Base-by-base conservation (phyloP, 2,797 vertebrate genomes). In the Gobionotothen gibberifrons region DNA sequence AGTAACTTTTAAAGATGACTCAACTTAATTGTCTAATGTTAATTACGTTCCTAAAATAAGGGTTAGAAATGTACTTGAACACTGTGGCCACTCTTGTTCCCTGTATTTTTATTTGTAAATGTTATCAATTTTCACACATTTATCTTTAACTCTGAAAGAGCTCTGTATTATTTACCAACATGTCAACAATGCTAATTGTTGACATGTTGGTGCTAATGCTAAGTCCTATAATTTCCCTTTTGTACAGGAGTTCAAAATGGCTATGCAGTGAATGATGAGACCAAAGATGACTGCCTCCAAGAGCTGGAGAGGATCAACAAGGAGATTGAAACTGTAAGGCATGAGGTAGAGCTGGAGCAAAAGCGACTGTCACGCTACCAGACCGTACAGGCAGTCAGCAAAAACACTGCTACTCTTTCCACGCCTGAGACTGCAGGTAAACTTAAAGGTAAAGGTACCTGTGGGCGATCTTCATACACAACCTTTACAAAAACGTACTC, bases 261-360 rank as follows among this genome's bases (percentile, higher is more conserved):
- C 53, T 40, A 17, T 32, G 36, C 58, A 22, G 78, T 64, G 65
- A 86, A 52, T 22, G 61, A 61, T 16, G 84, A 86, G 21, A 65
- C 72, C 44, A 80, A 69, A 55, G 81, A 81, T 11, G 53, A 81
- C 68, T 89, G 89, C 57, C 63, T 94, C 69, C 88, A 92, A 76
- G 92, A 95, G 64, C 71, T 95, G 72, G 90, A 95, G 76, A 86
- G 79, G 54, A 87, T 95, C 69, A 95, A 94, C 86, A 92, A 94
- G 85, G 87, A 94, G 87, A 95, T 95, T 19, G 89, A 93, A 69
- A 92, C 79, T 13, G 89, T 96, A 1, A 92, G 82, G 64, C 93
- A 90, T 65, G 93, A 96, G 72, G 90, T 95, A 21, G 90, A 96
- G 85, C 90, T 92, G 75, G 93, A 95, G 74, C 89, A 89, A 75